Conservation (phyloP, 2,113 vertebrate species). For the Neodontobutis hainanensis region DNA sequence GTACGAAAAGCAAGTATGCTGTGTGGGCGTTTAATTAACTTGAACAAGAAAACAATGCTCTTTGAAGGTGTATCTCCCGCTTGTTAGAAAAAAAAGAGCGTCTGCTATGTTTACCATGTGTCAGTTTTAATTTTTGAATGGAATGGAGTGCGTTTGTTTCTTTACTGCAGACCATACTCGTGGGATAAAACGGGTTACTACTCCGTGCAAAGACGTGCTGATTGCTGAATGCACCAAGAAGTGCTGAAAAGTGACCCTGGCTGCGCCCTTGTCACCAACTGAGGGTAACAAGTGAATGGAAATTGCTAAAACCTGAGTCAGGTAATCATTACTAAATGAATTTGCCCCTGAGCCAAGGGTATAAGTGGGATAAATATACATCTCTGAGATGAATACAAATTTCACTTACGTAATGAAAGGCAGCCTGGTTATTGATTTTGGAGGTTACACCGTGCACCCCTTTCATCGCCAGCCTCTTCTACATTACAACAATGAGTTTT, state of each 20-base stretch:
- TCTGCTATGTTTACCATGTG: too few relatives aligned
- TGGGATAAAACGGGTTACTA: too few relatives aligned
- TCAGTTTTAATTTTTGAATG: background rate
- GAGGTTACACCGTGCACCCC: slow-evolving; percentile 65
- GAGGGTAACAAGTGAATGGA: slow-evolving; percentile 83
- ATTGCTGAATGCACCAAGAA: slow-evolving; percentile 81
- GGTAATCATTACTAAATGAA: slow-evolving; percentile 94
- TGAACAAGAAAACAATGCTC: background rate
- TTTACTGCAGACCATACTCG: too few relatives aligned
- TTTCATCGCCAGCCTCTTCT: slow-evolving; percentile 76
- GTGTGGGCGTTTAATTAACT: slow-evolving; percentile 5
- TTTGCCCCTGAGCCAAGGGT: slow-evolving; percentile 81
- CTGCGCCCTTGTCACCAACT: slow-evolving; percentile 85
- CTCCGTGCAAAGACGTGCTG: background rate
- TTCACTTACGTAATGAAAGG: slow-evolving; percentile 84
- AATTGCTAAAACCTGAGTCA: slow-evolving; percentile 88
- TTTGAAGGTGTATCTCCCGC: background rate
- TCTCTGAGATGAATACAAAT: slow-evolving; percentile 82
- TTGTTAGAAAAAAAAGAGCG: too few relatives aligned
- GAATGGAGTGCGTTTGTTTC: background rate
- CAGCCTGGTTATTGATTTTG: slow-evolving; percentile 75
- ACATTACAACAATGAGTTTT: slow-evolving; percentile 87
- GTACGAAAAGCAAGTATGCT: background rate
- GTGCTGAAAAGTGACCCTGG: slow-evolving; percentile 86
- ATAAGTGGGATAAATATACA: slow-evolving; percentile 84